Conservation (phyloP, 2,113 vertebrate genomes). For the Montifringilla adamsi region DNA sequence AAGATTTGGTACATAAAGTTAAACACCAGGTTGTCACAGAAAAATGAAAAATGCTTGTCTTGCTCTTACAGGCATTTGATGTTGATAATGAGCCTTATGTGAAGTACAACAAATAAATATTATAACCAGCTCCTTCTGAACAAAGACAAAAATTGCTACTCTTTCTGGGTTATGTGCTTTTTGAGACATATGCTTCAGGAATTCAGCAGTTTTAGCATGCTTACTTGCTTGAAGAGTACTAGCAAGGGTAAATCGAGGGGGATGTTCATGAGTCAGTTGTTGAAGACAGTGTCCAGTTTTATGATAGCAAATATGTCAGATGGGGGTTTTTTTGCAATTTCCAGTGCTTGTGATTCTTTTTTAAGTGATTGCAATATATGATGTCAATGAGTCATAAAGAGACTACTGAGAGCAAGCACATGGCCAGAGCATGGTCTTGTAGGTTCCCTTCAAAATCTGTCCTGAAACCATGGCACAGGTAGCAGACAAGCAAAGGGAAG, state of each 20-base stretch:
- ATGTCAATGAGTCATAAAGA: background rate
- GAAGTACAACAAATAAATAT: background rate
- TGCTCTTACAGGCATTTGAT: background rate
- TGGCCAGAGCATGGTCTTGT: background rate
- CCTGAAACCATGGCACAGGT: background rate
- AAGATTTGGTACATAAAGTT: background rate
- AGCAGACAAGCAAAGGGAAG: background rate
- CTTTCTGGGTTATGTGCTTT: background rate
- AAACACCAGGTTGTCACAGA: background rate
- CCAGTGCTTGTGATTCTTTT: background rate
- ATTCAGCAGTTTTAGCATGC: background rate
- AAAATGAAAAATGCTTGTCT: background rate
- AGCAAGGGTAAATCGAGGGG: background rate
- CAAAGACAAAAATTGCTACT: background rate
- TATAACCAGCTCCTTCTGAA: background rate
- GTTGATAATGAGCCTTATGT: background rate
- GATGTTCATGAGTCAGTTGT: too few relatives aligned
- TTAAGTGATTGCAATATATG: background rate
- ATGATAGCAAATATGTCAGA: background rate
- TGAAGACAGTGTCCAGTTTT: background rate
- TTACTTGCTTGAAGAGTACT: background rate
- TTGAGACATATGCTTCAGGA: background rate
- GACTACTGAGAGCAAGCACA: background rate
- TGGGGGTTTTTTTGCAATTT: background rate
- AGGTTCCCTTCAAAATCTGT: background rate